phyloP scores from a whole-genome alignment of 2,113 vertebrate species.

The Columbina picui region DNA sequence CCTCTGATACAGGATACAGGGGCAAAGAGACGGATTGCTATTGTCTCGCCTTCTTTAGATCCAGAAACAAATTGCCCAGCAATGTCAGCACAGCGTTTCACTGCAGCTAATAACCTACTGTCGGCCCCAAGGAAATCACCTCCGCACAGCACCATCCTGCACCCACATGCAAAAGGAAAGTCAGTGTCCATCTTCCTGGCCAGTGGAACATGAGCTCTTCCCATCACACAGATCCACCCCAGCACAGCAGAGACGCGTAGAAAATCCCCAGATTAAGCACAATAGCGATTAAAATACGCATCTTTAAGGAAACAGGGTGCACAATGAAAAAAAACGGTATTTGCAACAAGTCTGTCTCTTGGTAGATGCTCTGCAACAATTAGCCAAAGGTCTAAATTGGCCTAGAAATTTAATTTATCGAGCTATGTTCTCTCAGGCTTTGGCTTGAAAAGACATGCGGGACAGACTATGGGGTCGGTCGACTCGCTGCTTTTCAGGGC shows the following conservation, averaged over 20 bases:
- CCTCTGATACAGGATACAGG: neutral
- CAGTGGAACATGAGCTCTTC: neutral
- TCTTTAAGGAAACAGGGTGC: too few species aligned
- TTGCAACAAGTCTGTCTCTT: neutral
- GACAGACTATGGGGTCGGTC: neutral
- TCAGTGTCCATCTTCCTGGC: neutral
- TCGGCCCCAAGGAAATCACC: neutral
- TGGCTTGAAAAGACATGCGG: neutral
- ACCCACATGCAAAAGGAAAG: too few species aligned
- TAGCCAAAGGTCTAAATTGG: neutral
- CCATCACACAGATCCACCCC: accelerated
- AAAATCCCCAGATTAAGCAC: neutral
- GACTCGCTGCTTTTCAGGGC: accelerated
- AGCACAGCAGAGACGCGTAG: neutral
- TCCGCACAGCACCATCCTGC: accelerated
- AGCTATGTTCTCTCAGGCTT: neutral
- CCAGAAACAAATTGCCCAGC: neutral
- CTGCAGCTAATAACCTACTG: neutral
- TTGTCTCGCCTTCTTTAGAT: neutral
- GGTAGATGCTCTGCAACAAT: neutral
- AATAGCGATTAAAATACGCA: neutral
- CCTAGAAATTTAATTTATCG: neutral
- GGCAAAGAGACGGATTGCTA: neutral
- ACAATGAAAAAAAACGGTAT: neutral
- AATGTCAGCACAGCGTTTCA: neutral